These are phyloP conservation scores for Acropternis orthonyx DNA, from an alignment of 2,797 vertebrate genomes.

Conservation along the genomic window DNA sequence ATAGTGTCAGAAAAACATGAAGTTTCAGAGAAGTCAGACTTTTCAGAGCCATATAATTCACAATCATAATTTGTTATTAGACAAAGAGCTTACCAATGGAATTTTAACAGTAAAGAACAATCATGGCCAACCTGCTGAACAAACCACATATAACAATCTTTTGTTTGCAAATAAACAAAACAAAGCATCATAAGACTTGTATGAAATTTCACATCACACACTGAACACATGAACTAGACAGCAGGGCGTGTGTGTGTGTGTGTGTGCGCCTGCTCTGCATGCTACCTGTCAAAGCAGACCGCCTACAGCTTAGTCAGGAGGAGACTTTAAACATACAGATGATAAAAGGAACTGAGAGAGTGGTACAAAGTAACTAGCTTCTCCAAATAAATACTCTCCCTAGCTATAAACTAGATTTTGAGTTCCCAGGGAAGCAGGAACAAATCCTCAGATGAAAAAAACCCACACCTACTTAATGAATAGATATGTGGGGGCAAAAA, in stretches of 20 bases:
- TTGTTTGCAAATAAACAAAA: background rate
- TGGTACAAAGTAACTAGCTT: conserved; percentile 29
- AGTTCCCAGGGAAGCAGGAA: conserved; percentile 20
- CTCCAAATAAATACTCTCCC: conserved; percentile 38
- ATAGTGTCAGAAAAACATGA: background rate
- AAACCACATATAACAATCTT: background rate
- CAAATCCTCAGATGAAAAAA: conserved; percentile 29
- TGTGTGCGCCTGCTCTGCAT: background rate
- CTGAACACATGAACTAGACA: background rate
- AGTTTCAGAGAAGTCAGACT: background rate
- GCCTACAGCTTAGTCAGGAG: background rate
- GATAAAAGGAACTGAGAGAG: conserved; percentile 24
- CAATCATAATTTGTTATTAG: background rate
- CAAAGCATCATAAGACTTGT: background rate
- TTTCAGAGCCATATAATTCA: background rate
- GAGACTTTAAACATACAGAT: background rate
- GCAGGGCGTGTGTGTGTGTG: accelerated
- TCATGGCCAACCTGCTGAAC: background rate
- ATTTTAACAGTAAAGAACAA: background rate
- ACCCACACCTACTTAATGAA: background rate
- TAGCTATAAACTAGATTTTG: background rate
- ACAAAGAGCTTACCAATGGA: background rate
- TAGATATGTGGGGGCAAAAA: conserved; percentile 18
- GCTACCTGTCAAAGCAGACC: background rate
- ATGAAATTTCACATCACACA: background rate